phyloP scores from a whole-genome alignment of 2,888 invertebrate species.

The Xestia xanthographa region DNA sequence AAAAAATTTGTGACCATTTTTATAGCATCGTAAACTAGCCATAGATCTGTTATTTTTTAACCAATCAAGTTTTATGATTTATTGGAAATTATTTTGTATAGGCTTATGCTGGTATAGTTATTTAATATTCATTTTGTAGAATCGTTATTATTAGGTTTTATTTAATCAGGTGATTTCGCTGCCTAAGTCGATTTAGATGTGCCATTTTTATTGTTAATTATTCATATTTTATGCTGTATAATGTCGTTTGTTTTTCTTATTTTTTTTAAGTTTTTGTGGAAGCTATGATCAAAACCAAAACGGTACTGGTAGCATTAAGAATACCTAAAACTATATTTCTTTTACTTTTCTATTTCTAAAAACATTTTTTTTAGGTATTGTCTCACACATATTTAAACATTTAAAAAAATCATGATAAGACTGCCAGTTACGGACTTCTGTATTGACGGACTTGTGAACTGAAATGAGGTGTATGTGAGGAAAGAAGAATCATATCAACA shows the following conservation, averaged over 20 bases:
- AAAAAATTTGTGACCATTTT: conserved; percentile 49
- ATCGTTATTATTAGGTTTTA: conserved; percentile 39
- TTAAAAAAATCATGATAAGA: background rate
- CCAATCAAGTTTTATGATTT: conserved; percentile 60
- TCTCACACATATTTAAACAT: background rate
- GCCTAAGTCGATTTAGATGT: conserved; percentile 39
- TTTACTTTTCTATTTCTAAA: background rate
- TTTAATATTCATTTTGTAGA: conserved; percentile 45
- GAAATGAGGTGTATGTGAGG: too few species aligned
- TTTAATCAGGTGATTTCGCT: conserved; percentile 53
- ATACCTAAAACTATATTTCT: background rate
- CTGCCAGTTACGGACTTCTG: too few species aligned
- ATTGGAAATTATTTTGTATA: conserved; percentile 42
- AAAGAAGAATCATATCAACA: background rate
- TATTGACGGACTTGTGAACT: too few species aligned
- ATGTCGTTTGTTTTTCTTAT: conserved; percentile 3
- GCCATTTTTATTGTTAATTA: conserved; percentile 54
- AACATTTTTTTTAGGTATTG: background rate
- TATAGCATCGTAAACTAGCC: conserved; percentile 42
- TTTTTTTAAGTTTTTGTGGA: background rate
- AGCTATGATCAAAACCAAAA: background rate
- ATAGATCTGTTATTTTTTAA: conserved; percentile 41
- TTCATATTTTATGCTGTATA: conserved; percentile 42
- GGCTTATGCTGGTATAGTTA: conserved; percentile 19
- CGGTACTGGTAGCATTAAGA: background rate